Conservation (phyloP, 2,797 vertebrate genomes). For the Clarias laeviceps region DNA sequence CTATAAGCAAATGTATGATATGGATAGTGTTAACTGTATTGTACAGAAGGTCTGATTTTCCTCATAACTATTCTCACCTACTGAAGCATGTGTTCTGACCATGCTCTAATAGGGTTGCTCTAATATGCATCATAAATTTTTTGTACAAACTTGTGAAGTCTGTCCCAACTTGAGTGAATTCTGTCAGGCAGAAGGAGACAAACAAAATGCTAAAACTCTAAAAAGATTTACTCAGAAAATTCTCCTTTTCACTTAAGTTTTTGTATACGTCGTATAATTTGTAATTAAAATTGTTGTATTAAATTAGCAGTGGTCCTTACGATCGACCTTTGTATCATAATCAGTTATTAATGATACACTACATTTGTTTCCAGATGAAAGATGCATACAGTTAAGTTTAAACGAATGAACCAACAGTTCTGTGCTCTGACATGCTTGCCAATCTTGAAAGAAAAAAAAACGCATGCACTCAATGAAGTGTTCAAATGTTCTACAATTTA, state of each 20-base stretch:
- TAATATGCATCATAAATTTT: background rate
- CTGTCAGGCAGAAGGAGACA: background rate
- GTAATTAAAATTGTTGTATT: background rate
- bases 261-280: background rate
- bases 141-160: background rate
- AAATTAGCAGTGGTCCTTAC: background rate
- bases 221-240: background rate
- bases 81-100: background rate
- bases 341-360: background rate
- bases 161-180: background rate
- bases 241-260: background rate
- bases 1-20: background rate
- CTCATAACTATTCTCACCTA: background rate
- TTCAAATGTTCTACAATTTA: too few species aligned
- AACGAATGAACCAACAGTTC: too few species aligned
- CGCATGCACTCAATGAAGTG: too few species aligned
- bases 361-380: background rate
- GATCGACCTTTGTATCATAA: background rate
- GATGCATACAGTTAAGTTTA: background rate
- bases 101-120: background rate
- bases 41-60: background rate
- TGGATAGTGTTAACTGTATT: background rate
- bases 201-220: background rate
- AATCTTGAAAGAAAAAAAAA: too few species aligned
- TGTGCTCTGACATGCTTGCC: too few species aligned